Conservation (phyloP, 2,113 vertebrate species). For the Delphinus delphis region DNA sequence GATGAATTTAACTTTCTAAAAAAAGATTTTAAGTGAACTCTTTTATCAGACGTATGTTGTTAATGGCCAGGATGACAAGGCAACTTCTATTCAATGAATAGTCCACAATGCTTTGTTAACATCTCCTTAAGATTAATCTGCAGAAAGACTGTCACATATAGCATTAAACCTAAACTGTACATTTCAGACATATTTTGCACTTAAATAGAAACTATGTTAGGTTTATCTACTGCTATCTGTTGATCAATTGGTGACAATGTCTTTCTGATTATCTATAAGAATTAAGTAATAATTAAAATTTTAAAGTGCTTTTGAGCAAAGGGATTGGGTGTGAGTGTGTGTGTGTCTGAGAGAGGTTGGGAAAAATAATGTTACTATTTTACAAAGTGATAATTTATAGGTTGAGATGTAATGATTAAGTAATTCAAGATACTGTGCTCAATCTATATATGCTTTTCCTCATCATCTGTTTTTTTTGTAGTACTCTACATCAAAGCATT, state of each 20-base stretch:
- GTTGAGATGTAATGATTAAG: neutral
- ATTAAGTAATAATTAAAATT: neutral
- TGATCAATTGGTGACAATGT: neutral
- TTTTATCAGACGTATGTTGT: neutral
- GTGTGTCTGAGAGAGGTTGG: neutral
- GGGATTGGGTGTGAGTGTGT: neutral
- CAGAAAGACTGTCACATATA: neutral
- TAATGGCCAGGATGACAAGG: neutral
- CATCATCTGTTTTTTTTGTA: neutral
- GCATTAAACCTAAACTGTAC: neutral
- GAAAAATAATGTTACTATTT: neutral
- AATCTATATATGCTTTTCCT: neutral
- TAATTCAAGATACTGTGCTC: neutral
- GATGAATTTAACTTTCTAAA: neutral
- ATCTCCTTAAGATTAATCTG: neutral
- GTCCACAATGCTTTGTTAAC: neutral
- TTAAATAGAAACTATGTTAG: neutral
- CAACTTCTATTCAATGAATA: neutral
- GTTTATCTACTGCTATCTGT: neutral
- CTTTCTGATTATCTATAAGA: neutral
- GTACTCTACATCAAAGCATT: neutral
- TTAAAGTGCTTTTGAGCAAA: neutral
- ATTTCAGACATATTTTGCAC: neutral
- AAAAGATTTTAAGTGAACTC: neutral
- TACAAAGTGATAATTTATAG: neutral